These are phyloP conservation scores for Emydocephalus ijimae DNA, from an alignment of 2,113 vertebrate species.

Conservation along the genomic window DNA sequence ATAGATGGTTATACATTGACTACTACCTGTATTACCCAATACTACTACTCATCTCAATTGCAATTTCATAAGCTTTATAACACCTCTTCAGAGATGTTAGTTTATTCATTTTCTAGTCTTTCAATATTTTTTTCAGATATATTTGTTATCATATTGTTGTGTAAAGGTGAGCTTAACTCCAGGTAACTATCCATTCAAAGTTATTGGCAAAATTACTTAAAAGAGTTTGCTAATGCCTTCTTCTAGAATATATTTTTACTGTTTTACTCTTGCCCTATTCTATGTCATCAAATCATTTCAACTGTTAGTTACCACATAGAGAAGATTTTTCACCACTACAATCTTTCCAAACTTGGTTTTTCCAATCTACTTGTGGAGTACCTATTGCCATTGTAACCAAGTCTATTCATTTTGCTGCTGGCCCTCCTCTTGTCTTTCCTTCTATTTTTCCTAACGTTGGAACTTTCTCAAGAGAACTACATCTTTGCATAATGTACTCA, in stretches of 20 bases:
- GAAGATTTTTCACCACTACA: neutral
- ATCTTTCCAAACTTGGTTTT: neutral
- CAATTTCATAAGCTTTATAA: slow-evolving; percentile 24
- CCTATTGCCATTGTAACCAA: neutral
- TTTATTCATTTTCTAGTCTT: slow-evolving; percentile 6
- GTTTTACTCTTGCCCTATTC: neutral
- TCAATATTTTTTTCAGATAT: slow-evolving; percentile 1
- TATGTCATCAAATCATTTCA: neutral
- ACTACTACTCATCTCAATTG: neutral
- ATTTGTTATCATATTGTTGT: neutral
- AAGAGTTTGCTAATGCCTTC: neutral
- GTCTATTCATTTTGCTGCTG: neutral
- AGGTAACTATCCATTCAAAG: neutral
- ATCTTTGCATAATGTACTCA: neutral
- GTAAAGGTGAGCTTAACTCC: neutral
- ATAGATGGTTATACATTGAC: too few species aligned
- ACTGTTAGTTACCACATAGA: neutral
- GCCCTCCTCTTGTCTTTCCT: neutral
- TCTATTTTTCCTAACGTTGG: neutral
- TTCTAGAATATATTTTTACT: neutral
- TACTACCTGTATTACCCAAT: neutral
- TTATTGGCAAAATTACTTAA: neutral
- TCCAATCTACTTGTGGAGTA: neutral
- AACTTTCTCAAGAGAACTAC: neutral
- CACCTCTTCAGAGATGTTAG: neutral